phyloP scores from a whole-genome alignment of 2,888 invertebrate species.

The Ophion ellenae region DNA sequence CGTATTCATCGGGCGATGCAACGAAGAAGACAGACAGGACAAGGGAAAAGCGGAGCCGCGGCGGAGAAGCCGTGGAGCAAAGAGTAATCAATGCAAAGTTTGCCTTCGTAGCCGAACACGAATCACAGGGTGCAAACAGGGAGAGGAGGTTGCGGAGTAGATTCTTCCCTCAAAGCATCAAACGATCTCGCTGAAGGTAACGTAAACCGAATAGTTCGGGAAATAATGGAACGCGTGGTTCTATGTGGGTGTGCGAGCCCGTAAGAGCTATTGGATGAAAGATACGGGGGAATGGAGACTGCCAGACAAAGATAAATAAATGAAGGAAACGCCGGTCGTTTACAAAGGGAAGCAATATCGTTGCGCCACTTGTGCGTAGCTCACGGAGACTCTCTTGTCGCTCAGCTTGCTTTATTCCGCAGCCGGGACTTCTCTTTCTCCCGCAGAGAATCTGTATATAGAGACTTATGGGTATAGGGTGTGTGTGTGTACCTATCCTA shows the following conservation, averaged over 20 bases:
- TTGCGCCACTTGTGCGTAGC: conserved; percentile 68
- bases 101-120: conserved; percentile 50
- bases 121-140: conserved; percentile 30
- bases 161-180: conserved; percentile 70
- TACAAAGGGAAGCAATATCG: conserved; percentile 81
- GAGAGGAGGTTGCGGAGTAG: conserved; percentile 18
- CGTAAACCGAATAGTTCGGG: conserved; percentile 74
- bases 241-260: conserved; percentile 55
- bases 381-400: conserved; percentile 58
- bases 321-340: conserved; percentile 77
- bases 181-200: conserved; percentile 69
- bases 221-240: conserved; percentile 73
- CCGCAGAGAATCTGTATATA: not conserved
- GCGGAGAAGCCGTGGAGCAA: conserved; percentile 23
- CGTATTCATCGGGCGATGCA: conserved; percentile 3
- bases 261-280: conserved; percentile 59
- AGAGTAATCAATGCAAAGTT: conserved; percentile 62
- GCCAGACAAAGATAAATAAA: conserved; percentile 80
- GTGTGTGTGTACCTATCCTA: conserved; percentile 8
- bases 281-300: conserved; percentile 58
- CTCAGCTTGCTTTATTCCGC: conserved; percentile 40
- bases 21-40: conserved; percentile 28
- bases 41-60: conserved; percentile 8
- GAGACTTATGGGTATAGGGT: not conserved
- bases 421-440: conserved; percentile 32